A percentile compares a stretch with the other conserved stretches of the same genome.
Evolutionary conservation across 2,797 vertebrate species (phyloP).

Genomic region (Amphiprion clarkii): DNA sequence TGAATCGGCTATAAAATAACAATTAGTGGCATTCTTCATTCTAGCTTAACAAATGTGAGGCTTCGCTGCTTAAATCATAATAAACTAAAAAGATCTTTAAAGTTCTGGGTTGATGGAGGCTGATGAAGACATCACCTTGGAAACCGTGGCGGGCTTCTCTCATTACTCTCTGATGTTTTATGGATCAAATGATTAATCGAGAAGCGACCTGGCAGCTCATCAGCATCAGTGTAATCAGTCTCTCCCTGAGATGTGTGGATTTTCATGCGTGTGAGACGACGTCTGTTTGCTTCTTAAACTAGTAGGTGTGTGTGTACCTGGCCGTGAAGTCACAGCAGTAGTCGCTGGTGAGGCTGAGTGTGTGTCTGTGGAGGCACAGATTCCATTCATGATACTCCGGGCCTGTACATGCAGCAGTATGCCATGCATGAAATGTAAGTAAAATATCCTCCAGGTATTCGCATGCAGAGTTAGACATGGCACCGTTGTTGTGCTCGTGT

Average conservation of each 20-base stretch:
- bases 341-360: neutral
- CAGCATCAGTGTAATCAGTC: neutral
- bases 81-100: neutral
- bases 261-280: too few species aligned
- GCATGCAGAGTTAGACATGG: slow-evolving; percentile 13
- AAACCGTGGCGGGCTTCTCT: neutral
- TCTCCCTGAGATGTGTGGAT: neutral
- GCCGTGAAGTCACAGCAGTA: too few species aligned
- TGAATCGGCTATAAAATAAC: neutral
- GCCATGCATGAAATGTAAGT: slow-evolving; percentile 18
- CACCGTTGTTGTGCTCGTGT: neutral
- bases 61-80: neutral
- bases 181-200: slow-evolving; percentile 1
- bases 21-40: neutral
- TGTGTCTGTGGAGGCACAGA: slow-evolving; percentile 16
- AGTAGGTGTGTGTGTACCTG: too few species aligned
- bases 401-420: slow-evolving; percentile 36
- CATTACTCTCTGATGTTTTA: neutral
- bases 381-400: slow-evolving; percentile 29
- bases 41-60: neutral
- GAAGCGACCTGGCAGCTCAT: slow-evolving; percentile 5
- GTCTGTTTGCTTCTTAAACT: too few species aligned
- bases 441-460: slow-evolving; percentile 42
- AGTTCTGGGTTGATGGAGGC: neutral
- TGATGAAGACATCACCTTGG: slow-evolving; percentile 1